A percentile compares a stretch with the other conserved stretches of the same genome.
Conservation (phyloP, 2,797 vertebrate genomes). For the Squalus acanthias region DNA sequence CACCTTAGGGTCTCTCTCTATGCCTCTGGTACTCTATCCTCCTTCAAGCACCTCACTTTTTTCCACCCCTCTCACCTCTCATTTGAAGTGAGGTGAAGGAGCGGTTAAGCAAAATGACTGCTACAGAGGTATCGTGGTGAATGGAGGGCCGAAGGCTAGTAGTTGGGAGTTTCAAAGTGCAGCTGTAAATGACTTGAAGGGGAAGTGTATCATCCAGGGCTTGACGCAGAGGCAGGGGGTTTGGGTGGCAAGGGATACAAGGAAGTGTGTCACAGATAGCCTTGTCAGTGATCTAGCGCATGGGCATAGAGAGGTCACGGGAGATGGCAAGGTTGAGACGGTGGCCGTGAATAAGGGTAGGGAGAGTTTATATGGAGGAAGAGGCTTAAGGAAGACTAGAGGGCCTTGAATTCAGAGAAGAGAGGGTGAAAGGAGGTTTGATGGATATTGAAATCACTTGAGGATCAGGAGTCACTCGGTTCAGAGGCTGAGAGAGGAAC, state of each 20-base stretch:
- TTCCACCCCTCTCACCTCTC: too few relatives aligned
- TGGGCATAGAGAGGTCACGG: neutral
- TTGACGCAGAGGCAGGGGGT: neutral
- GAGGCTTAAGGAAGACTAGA: neutral
- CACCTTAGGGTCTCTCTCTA: too few relatives aligned
- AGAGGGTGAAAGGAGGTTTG: neutral
- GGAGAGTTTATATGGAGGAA: neutral
- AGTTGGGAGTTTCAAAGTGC: neutral
- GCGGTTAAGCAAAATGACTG: neutral
- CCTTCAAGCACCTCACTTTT: too few relatives aligned
- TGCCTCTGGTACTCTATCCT: too few relatives aligned
- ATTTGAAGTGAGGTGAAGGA: neutral
- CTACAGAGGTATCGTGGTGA: neutral
- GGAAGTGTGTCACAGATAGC: neutral
- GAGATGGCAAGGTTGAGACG: neutral
- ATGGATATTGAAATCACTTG: neutral
- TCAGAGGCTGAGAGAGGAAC: too few relatives aligned
- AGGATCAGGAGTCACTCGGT: too few relatives aligned
- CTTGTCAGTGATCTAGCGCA: neutral
- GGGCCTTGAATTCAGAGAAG: neutral
- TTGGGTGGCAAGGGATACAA: neutral
- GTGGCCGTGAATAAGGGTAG: neutral
- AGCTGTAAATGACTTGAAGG: neutral
- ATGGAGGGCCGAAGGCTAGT: neutral
- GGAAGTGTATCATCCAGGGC: neutral